These are phyloP conservation scores for Drosophila emarginata DNA, from an alignment of 2,888 invertebrate species.

Conservation along the genomic window DNA sequence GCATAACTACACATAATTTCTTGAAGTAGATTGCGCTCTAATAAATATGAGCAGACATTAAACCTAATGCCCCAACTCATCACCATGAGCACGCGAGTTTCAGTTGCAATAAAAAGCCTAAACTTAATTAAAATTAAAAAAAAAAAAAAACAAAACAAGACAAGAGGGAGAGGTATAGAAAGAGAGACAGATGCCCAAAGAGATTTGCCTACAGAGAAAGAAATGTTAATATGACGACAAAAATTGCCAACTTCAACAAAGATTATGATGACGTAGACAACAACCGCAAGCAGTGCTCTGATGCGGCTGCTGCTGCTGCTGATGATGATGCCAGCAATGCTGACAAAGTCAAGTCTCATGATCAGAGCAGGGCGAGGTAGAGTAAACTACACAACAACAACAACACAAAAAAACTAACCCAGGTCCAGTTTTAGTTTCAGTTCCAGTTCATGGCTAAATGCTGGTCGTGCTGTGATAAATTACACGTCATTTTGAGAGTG, in stretches of 20 bases:
- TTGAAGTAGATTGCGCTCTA: conserved; percentile 74
- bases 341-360: conserved; percentile 29
- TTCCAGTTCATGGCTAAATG: conserved; percentile 76
- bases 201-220: conserved; percentile 68
- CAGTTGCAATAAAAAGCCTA: conserved; percentile 50
- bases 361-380: conserved; percentile 10
- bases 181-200: conserved; percentile 33
- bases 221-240: conserved; percentile 56
- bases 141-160: conserved; percentile 48
- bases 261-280: conserved; percentile 48
- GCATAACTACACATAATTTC: conserved; percentile 48
- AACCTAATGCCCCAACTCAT: conserved; percentile 80
- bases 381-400: conserved; percentile 17
- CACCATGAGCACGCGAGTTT: conserved; percentile 76
- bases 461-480: conserved; percentile 80
- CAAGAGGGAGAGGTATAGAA: conserved; percentile 51
- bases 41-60: conserved; percentile 79
- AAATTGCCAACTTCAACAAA: conserved; percentile 29
- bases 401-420: not conserved
- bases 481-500: conserved; percentile 78
- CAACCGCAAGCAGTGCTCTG: conserved; percentile 7
- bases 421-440: conserved; percentile 34
- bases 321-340: conserved; percentile 47
- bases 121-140: conserved; percentile 80
- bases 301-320: not conserved